These are phyloP conservation scores for Papilio helenus DNA, from an alignment of 1,140 invertebrate species.

Conservation along the genomic window DNA sequence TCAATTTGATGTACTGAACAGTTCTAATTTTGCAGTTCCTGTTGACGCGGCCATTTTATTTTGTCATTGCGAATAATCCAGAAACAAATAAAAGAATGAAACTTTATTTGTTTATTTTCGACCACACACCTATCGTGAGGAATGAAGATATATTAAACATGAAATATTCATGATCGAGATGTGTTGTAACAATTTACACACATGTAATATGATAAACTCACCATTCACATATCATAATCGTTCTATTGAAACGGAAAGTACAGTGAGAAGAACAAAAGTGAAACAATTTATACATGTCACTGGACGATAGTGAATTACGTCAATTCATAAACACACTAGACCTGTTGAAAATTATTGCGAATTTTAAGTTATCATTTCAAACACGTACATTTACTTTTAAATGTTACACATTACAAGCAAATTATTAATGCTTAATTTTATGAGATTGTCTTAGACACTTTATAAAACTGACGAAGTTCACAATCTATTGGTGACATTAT, in stretches of 20 bases:
- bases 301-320: background rate
- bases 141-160: background rate
- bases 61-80: background rate
- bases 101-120: background rate
- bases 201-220: conserved; percentile 15
- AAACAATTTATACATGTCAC: conserved; percentile 10
- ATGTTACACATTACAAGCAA: too few species aligned
- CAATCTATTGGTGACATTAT: background rate
- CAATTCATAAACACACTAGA: background rate
- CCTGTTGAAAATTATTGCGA: background rate
- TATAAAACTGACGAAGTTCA: background rate
- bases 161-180: background rate
- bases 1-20: too few species aligned
- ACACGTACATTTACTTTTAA: too few species aligned
- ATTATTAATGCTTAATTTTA: too few species aligned
- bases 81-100: background rate
- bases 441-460: too few species aligned
- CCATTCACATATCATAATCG: conserved; percentile 21
- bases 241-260: conserved; percentile 30
- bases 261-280: conserved; percentile 17
- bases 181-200: conserved; percentile 5
- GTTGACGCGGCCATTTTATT: too few species aligned
- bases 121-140: background rate
- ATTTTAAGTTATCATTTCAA: too few species aligned
- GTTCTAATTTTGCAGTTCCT: too few species aligned